Percentiles rank a stretch among this genome's conserved stretches.
Evolutionary conservation across 2,113 vertebrate genomes (phyloP).

Genomic region (Chelonoidis abingdonii): DNA sequence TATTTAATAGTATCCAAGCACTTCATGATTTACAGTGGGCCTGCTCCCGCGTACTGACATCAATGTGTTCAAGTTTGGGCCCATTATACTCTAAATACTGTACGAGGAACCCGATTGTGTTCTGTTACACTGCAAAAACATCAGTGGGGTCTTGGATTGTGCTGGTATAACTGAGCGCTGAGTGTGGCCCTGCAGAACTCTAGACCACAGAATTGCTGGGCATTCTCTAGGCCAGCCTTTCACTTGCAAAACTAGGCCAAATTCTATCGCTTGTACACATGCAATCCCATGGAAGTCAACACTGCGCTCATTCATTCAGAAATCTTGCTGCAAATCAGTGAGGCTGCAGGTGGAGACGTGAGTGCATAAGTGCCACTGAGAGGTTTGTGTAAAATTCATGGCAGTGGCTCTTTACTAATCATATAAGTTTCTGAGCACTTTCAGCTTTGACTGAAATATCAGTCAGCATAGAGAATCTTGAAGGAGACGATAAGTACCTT

Average conservation of each 20-base stretch:
- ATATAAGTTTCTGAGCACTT: not conserved
- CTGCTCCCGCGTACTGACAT: not conserved
- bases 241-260: not conserved
- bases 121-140: conserved; percentile 20
- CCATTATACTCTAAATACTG: conserved; percentile 3
- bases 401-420: not conserved
- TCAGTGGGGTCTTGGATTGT: not conserved
- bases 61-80: not conserved
- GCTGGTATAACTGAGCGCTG: not conserved
- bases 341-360: not conserved
- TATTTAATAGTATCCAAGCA: not conserved
- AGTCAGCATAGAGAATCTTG: not conserved
- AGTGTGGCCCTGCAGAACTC: not conserved
- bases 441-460: conserved; percentile 41
- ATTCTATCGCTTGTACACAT: not conserved
- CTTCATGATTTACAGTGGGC: not conserved
- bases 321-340: not conserved
- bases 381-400: accelerated
- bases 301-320: not conserved
- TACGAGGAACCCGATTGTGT: not conserved
- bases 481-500: conserved; percentile 28
- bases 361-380: not conserved
- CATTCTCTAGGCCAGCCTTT: not conserved
- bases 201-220: not conserved
- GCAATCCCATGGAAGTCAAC: not conserved